Evolutionary conservation across 2,888 invertebrate genomes (phyloP).

Genomic region (Eulithis prunata): DNA sequence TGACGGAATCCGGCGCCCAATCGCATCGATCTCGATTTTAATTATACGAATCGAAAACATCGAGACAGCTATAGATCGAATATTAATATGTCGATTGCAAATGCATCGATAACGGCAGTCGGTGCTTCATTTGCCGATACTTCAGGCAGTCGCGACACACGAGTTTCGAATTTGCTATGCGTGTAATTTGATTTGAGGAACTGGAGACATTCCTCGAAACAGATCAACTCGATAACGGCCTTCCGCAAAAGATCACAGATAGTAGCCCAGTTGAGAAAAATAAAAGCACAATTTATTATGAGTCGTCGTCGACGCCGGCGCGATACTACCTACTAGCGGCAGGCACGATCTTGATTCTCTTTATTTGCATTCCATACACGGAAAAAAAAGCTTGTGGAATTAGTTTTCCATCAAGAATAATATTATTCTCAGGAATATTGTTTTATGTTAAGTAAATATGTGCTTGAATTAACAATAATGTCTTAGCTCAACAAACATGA

Average conservation of each 20-base stretch:
- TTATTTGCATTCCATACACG: conserved; percentile 58
- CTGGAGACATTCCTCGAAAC: conserved; percentile 70
- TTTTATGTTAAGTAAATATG: too few relatives aligned
- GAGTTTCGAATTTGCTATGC: conserved; percentile 75
- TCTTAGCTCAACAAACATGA: too few relatives aligned
- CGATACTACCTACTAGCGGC: conserved; percentile 33
- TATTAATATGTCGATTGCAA: conserved; percentile 82
- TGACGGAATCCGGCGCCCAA: conserved; percentile 80
- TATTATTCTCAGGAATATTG: too few relatives aligned
- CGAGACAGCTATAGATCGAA: conserved; percentile 78
- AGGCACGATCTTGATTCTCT: conserved; percentile 56
- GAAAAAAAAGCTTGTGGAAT: too few relatives aligned
- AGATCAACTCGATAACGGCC: conserved; percentile 60
- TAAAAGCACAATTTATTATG: conserved; percentile 56
- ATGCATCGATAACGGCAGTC: conserved; percentile 66
- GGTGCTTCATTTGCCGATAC: conserved; percentile 67
- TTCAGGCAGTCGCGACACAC: conserved; percentile 18
- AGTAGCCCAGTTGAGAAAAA: conserved; percentile 50
- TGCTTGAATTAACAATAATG: too few relatives aligned
- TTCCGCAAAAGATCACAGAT: conserved; percentile 67
- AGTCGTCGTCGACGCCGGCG: conserved; percentile 40
- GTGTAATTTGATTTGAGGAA: conserved; percentile 74
- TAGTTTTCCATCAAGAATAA: too few relatives aligned
- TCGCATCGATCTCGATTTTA: conserved; percentile 81
- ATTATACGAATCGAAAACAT: conserved; percentile 82